Conservation (phyloP, 1,140 invertebrate species). For the Pseudachorutes palmiensis region DNA sequence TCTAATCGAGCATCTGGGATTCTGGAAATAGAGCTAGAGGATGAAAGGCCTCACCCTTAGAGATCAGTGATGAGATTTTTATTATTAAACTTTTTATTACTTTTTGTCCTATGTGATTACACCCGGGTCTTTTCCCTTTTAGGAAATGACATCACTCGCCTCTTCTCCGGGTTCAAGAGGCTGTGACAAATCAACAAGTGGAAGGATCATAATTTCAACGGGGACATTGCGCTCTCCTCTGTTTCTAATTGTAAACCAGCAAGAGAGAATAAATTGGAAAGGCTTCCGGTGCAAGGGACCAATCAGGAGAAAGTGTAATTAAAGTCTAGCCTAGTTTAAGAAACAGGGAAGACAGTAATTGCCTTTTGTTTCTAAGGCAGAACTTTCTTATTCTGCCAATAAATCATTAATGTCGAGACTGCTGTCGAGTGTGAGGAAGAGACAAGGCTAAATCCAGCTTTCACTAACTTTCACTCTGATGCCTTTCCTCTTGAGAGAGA, state of each 20-base stretch:
- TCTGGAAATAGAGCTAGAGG: neutral
- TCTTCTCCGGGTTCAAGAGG: neutral
- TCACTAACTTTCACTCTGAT: neutral
- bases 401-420: conserved; percentile 1
- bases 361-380: neutral
- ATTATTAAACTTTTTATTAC: conserved; percentile 14
- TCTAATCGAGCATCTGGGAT: conserved; percentile 4
- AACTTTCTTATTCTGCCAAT: neutral
- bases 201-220: neutral
- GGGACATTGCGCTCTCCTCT: neutral
- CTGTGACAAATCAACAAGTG: conserved; percentile 12
- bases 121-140: too few relatives aligned
- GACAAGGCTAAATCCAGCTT: neutral
- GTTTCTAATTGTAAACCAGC: too few relatives aligned
- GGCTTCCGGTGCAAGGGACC: neutral
- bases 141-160: neutral
- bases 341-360: neutral
- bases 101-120: neutral
- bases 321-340: too few relatives aligned
- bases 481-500: too few relatives aligned
- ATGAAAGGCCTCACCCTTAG: conserved; percentile 4
- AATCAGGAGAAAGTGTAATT: neutral
- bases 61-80: conserved; percentile 14
- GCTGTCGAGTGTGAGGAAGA: neutral
- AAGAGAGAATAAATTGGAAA: too few relatives aligned